phyloP scores from a whole-genome alignment of 2,888 invertebrate genomes.

The Dromius quadrimaculatus region DNA sequence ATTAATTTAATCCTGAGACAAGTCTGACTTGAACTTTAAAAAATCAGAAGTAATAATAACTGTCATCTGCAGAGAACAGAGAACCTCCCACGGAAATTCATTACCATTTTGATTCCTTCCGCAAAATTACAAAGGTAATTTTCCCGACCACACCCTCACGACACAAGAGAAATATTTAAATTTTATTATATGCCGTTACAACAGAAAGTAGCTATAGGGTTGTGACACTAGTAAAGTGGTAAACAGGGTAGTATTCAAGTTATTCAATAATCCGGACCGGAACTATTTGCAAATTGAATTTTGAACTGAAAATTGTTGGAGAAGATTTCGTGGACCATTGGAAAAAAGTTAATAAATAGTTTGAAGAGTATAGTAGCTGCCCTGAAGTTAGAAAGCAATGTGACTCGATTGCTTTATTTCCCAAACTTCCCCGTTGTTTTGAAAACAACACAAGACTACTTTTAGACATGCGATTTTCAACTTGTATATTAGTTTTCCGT shows the following conservation, averaged over 20 bases:
- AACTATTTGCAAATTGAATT: too few relatives aligned
- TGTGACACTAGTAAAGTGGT: too few relatives aligned
- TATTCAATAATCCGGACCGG: too few relatives aligned
- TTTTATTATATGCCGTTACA: constrained; percentile 18
- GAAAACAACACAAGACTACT: constrained; percentile 4
- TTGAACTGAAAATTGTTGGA: too few relatives aligned
- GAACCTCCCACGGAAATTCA: constrained; percentile 30
- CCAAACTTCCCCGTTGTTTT: background rate
- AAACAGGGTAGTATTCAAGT: too few relatives aligned
- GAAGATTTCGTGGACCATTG: too few relatives aligned
- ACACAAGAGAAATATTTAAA: constrained; percentile 15
- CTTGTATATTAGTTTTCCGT: constrained; percentile 29
- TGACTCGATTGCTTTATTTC: background rate
- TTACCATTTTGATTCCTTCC: constrained; percentile 35
- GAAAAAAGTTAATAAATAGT: constrained; percentile 8
- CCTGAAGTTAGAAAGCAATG: background rate
- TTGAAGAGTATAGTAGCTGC: background rate
- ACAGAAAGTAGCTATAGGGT: background rate
- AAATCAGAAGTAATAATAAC: constrained; percentile 28
- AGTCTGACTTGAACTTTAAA: constrained; percentile 1
- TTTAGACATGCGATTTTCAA: constrained; percentile 11
- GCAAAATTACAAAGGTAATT: constrained; percentile 23
- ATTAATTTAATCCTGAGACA: constrained; percentile 15
- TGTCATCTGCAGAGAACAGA: constrained; percentile 14
- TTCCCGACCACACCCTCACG: constrained; percentile 2